phyloP scores from a whole-genome alignment of 2,113 vertebrate species.

The Coryphaenoides rupestris region DNA sequence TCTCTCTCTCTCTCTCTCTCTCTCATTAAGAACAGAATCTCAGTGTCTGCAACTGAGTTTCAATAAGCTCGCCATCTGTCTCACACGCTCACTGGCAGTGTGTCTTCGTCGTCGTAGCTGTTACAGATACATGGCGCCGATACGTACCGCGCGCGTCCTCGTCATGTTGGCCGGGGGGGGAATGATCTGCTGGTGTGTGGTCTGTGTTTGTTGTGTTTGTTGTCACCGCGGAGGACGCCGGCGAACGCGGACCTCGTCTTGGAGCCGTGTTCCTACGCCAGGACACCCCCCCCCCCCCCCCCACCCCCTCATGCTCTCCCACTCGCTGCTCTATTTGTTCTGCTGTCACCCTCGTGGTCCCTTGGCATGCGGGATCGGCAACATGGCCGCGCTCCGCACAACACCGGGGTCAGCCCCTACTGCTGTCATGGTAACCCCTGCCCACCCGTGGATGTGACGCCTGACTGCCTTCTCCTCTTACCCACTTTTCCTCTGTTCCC shows the following conservation, averaged over 20 bases:
- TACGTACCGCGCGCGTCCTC: no score
- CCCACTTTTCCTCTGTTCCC: background rate
- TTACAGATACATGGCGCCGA: no score
- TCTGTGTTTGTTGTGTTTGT: background rate
- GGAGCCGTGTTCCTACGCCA: no score
- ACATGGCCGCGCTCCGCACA: background rate
- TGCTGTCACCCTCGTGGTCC: background rate
- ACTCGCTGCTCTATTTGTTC: background rate
- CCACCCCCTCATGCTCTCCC: background rate
- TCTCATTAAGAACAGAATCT: conserved; percentile 28
- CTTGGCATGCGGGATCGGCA: background rate
- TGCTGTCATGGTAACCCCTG: background rate
- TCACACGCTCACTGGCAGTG: no score
- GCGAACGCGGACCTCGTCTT: no score
- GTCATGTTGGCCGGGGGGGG: no score
- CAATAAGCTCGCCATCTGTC: no score
- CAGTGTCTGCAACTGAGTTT: conserved; percentile 14
- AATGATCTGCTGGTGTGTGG: background rate
- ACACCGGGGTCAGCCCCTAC: no score
- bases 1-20: no score
- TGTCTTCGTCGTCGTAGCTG: no score
- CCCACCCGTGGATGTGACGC: background rate
- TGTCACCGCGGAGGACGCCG: background rate
- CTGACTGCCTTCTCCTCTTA: background rate
- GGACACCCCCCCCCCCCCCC: no score